Percentiles rank a stretch among this genome's conserved stretches.
These are phyloP conservation scores for Eledona agricola DNA, from an alignment of 2,888 invertebrate species.

Conservation along the genomic window DNA sequence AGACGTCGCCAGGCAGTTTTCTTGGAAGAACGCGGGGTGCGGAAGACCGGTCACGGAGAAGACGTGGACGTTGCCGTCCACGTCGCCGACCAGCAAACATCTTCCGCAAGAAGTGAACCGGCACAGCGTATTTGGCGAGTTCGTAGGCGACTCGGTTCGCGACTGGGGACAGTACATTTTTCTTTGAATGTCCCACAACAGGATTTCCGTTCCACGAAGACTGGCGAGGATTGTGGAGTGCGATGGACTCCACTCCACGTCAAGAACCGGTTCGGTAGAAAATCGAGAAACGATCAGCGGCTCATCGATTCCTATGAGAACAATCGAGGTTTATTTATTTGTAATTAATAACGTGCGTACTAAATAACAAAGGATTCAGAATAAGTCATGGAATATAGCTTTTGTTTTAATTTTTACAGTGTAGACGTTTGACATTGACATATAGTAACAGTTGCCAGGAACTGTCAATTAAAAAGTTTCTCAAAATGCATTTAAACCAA, in stretches of 20 bases:
- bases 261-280: conserved; percentile 55
- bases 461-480: too few relatives aligned
- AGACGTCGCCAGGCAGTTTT: conserved; percentile 69
- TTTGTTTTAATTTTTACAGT: too few relatives aligned
- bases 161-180: conserved; percentile 76
- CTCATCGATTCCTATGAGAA: conserved; percentile 60
- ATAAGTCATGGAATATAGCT: too few relatives aligned
- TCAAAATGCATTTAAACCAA: too few relatives aligned
- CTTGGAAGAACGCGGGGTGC: conserved; percentile 75
- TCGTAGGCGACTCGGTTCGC: conserved; percentile 65
- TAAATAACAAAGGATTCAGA: too few relatives aligned
- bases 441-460: too few relatives aligned
- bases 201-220: conserved; percentile 72
- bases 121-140: conserved; percentile 64
- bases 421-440: too few relatives aligned
- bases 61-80: conserved; percentile 72
- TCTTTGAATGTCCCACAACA: conserved; percentile 81
- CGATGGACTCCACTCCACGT: conserved; percentile 76
- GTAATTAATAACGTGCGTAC: too few relatives aligned
- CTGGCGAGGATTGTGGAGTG: conserved; percentile 79
- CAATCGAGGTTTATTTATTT: conserved; percentile 3
- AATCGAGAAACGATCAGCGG: conserved; percentile 50
- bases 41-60: conserved; percentile 80
- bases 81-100: conserved; percentile 75
- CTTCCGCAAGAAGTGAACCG: conserved; percentile 74